These are phyloP conservation scores for Watsonalla cultraria DNA, from an alignment of 2,888 invertebrate genomes.

Conservation along the genomic window DNA sequence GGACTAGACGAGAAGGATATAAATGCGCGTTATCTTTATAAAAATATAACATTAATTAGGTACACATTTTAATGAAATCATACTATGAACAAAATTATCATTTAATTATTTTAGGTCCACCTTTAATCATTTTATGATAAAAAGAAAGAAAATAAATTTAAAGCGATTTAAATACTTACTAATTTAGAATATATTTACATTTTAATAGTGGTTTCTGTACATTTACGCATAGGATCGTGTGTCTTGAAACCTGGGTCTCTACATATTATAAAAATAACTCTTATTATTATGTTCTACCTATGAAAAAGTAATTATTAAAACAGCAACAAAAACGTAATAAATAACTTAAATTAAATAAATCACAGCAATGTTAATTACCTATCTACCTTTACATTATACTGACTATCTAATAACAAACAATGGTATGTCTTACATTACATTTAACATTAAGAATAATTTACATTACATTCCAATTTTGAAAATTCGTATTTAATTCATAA, in stretches of 20 bases:
- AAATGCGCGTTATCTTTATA: constrained; percentile 23
- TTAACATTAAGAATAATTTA: constrained; percentile 22
- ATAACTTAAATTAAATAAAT: constrained; percentile 41
- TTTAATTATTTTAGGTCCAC: constrained; percentile 1
- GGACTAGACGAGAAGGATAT: constrained; percentile 28
- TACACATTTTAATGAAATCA: neutral
- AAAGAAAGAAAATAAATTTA: constrained; percentile 14
- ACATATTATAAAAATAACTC: constrained; percentile 64
- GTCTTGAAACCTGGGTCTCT: constrained; percentile 53
- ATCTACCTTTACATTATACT: constrained; percentile 37
- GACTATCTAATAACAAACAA: constrained; percentile 41
- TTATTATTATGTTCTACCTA: constrained; percentile 29
- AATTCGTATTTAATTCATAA: constrained; percentile 44
- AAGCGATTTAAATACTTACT: constrained; percentile 13
- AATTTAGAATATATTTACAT: constrained; percentile 38
- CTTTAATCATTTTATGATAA: constrained; percentile 17
- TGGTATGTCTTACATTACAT: constrained; percentile 42
- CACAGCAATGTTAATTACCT: constrained; percentile 59
- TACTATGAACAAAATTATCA: neutral
- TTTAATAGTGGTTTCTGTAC: constrained; percentile 28
- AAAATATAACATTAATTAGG: constrained; percentile 24
- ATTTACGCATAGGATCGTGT: constrained; percentile 37
- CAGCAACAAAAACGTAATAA: constrained; percentile 27
- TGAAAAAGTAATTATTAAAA: constrained; percentile 23
- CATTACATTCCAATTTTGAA: constrained; percentile 27